Percentiles rank a stretch among this genome's conserved stretches.
phyloP scores from a whole-genome alignment of 2,888 invertebrate species.

The Gari tellinella region DNA sequence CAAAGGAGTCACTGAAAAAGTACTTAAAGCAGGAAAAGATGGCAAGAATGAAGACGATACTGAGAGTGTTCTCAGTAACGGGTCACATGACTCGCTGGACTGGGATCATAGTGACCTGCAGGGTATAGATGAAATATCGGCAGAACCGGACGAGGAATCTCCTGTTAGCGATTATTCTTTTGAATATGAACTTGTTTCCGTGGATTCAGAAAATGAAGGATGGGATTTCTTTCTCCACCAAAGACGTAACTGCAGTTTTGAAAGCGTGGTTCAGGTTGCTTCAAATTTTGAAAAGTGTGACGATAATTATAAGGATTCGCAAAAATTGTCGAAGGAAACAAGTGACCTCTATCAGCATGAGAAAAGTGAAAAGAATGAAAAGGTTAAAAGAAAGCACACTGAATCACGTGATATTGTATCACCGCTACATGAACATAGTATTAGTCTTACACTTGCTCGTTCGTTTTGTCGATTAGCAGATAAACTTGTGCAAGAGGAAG shows the following conservation, averaged over 20 bases:
- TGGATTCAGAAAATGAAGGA: conserved; percentile 72
- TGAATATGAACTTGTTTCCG: conserved; percentile 72
- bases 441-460: conserved; percentile 75
- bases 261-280: conserved; percentile 72
- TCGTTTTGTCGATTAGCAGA: conserved; percentile 74
- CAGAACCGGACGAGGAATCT: conserved; percentile 56
- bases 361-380: conserved; percentile 34
- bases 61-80: conserved; percentile 58
- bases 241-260: conserved; percentile 71
- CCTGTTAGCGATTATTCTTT: conserved; percentile 74
- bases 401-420: conserved; percentile 67
- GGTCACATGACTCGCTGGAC: conserved; percentile 63
- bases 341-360: conserved; percentile 38
- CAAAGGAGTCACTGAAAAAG: conserved; percentile 69
- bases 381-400: conserved; percentile 35
- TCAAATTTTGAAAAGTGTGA: conserved; percentile 40
- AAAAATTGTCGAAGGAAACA: conserved; percentile 35
- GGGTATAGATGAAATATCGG: conserved; percentile 65
- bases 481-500: conserved; percentile 72
- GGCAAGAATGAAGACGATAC: conserved; percentile 57
- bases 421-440: conserved; percentile 74
- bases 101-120: conserved; percentile 69
- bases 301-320: conserved; percentile 29
- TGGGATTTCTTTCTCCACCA: conserved; percentile 78
- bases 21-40: conserved; percentile 50